phyloP scores from a whole-genome alignment of 2,888 invertebrate species.

The Piscicola geometra region DNA sequence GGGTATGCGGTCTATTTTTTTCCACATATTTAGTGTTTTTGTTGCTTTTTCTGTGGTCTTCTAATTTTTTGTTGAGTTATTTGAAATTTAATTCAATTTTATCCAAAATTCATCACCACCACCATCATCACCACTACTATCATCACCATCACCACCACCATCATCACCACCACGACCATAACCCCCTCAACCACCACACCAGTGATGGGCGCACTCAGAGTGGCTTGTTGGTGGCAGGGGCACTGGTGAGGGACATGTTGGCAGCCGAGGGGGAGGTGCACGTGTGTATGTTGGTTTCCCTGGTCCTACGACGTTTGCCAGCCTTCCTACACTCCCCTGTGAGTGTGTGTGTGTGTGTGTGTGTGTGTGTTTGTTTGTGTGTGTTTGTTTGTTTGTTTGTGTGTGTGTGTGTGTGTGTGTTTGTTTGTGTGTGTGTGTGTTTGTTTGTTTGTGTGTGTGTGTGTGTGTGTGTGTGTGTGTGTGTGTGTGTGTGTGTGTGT shows the following conservation, averaged over 20 bases:
- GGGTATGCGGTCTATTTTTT: too few relatives aligned
- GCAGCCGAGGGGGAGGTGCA: slow-evolving; percentile 53
- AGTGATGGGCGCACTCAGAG: slow-evolving; percentile 42
- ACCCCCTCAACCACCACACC: too few relatives aligned
- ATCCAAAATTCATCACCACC: neutral
- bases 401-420: too few relatives aligned
- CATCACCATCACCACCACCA: neutral
- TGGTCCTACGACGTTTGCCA: slow-evolving; percentile 50
- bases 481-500: slow-evolving; percentile 33
- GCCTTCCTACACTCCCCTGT: slow-evolving; percentile 47
- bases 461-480: slow-evolving; percentile 34
- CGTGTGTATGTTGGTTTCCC: slow-evolving; percentile 53
- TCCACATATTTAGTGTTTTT: too few relatives aligned
- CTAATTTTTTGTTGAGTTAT: too few relatives aligned
- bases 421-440: slow-evolving; percentile 6
- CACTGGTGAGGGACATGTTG: slow-evolving; percentile 48
- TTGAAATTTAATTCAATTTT: too few relatives aligned
- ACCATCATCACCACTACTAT: neutral
- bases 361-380: slow-evolving; percentile 31
- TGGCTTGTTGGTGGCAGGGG: slow-evolving; percentile 42
- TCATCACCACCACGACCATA: neutral
- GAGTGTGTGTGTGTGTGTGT: slow-evolving; percentile 12
- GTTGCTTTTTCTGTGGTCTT: too few relatives aligned
- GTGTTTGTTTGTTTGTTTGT: slow-evolving; percentile 28
- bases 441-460: slow-evolving; percentile 16